A percentile compares a stretch with the other conserved stretches of the same genome.
Evolutionary conservation across 2,888 invertebrate genomes (phyloP).

Genomic region (Octodonta nipae): DNA sequence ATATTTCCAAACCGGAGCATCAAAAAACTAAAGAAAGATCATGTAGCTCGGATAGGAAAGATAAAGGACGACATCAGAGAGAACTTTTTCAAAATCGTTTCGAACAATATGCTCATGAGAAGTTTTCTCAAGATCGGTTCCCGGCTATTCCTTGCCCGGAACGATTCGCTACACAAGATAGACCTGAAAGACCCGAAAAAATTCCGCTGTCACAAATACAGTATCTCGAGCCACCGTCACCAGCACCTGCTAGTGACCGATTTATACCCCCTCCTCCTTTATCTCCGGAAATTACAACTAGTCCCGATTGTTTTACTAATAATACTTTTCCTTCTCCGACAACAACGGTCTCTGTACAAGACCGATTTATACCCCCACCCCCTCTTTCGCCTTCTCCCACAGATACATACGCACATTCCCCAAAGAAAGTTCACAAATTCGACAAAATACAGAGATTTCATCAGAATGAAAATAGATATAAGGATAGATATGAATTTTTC

Average conservation of each 20-base stretch:
- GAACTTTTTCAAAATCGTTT: conserved; percentile 16
- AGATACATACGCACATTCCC: conserved; percentile 24
- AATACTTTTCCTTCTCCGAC: conserved; percentile 38
- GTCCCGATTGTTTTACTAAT: conserved; percentile 48
- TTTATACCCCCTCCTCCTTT: conserved; percentile 46
- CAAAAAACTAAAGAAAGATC: conserved; percentile 23
- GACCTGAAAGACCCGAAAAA: conserved; percentile 22
- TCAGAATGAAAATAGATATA: conserved; percentile 12
- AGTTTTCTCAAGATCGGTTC: conserved; percentile 16
- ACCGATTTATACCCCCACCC: conserved; percentile 41
- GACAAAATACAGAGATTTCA: conserved; percentile 20
- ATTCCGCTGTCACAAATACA: conserved; percentile 27
- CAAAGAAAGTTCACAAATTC: conserved; percentile 27
- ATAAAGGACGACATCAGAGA: conserved; percentile 17
- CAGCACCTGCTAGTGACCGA: conserved; percentile 42
- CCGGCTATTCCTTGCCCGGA: conserved; percentile 34
- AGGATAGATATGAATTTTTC: conserved; percentile 12
- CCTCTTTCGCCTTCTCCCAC: conserved; percentile 32
- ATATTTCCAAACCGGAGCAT: conserved; percentile 19
- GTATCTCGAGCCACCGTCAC: conserved; percentile 44
- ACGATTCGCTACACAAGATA: conserved; percentile 28
- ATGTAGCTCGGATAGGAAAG: conserved; percentile 21
- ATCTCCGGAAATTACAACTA: conserved; percentile 34
- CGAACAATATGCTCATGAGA: conserved; percentile 19
- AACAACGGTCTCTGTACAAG: conserved; percentile 38